Percentiles rank a stretch among this genome's conserved stretches.
Evolutionary conservation across 2,797 vertebrate genomes (phyloP).

Genomic region (Rhinoraja longicauda): DNA sequence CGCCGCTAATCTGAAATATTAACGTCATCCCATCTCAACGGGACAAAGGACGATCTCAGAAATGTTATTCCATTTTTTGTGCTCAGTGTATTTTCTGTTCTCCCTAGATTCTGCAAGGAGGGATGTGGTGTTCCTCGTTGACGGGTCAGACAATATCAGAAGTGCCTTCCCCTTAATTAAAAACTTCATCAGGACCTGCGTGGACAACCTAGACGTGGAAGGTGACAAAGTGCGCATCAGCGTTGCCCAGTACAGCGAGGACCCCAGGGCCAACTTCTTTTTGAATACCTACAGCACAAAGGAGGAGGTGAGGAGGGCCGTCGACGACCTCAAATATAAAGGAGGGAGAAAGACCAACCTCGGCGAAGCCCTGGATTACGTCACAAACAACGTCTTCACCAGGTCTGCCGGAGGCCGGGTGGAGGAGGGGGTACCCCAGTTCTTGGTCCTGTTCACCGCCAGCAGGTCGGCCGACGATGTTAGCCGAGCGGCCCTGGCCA

Average conservation of each 20-base stretch:
- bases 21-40: neutral
- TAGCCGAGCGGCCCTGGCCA: constrained; percentile 47
- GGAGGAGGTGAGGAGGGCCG: constrained; percentile 63
- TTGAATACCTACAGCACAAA: constrained; percentile 76
- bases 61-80: neutral
- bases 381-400: constrained; percentile 73
- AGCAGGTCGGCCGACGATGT: constrained; percentile 63
- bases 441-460: constrained; percentile 62
- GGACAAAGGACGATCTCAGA: neutral
- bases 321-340: constrained; percentile 69
- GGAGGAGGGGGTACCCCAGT: constrained; percentile 65
- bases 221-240: constrained; percentile 72
- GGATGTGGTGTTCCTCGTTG: constrained; percentile 86
- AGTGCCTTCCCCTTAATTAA: constrained; percentile 74
- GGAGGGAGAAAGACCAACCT: constrained; percentile 75
- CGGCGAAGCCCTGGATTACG: constrained; percentile 77
- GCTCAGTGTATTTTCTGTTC: constrained; percentile 42
- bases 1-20: neutral
- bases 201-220: constrained; percentile 70
- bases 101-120: constrained; percentile 63
- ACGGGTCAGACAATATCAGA: constrained; percentile 80
- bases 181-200: constrained; percentile 67
- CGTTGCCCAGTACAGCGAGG: constrained; percentile 80
- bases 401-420: constrained; percentile 64
- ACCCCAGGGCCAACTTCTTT: constrained; percentile 75